Percentiles rank a stretch among this genome's conserved stretches.
Conservation (phyloP, 2,797 vertebrate species). For the Saxicola maurus region DNA sequence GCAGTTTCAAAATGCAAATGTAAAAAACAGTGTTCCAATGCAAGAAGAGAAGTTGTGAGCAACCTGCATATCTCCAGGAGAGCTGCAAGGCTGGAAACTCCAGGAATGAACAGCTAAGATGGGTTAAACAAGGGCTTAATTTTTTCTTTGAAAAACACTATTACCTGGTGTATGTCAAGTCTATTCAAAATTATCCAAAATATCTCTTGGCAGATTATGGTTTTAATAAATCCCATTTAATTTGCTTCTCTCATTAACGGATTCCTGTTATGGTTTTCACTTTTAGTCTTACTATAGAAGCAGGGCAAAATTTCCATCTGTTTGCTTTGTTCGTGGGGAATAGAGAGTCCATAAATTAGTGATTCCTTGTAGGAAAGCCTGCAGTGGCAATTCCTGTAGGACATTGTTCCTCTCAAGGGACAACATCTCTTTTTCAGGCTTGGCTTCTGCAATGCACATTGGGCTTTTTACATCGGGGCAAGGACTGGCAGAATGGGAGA, state of each 20-base stretch:
- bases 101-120: neutral
- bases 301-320: neutral
- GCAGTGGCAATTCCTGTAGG: neutral
- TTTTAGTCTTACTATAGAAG: neutral
- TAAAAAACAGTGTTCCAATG: neutral
- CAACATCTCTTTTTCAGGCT: neutral
- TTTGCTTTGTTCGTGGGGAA: neutral
- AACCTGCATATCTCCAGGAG: neutral
- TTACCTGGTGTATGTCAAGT: neutral
- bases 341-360: neutral
- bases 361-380: neutral
- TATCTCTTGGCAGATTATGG: neutral
- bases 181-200: neutral
- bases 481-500: neutral
- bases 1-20: neutral
- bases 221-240: neutral
- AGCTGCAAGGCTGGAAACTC: neutral
- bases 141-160: neutral
- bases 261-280: neutral
- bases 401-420: neutral
- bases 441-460: fast-evolving
- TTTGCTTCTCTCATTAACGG: neutral
- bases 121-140: neutral
- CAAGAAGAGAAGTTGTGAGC: neutral
- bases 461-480: fast-evolving